phyloP scores from a whole-genome alignment of 2,888 invertebrate species.

The Dermolepida albohirtum region DNA sequence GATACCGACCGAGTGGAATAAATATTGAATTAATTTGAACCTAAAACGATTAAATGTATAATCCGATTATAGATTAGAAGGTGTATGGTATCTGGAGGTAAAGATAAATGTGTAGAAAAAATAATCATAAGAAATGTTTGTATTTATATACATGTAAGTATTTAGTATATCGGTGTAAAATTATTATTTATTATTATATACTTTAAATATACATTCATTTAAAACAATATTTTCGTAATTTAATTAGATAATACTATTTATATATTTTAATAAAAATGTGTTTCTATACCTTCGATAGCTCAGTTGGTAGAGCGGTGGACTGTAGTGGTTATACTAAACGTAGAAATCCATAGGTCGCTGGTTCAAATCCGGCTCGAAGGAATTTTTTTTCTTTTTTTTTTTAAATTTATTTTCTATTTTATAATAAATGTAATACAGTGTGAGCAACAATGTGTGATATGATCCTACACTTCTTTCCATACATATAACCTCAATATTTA shows the following conservation, averaged over 20 bases:
- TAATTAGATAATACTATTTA: not conserved
- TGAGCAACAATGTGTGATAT: too few species aligned
- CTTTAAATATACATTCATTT: too few species aligned
- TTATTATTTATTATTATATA: too few species aligned
- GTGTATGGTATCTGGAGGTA: conserved; percentile 1
- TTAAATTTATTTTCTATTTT: too few species aligned
- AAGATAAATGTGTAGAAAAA: too few species aligned
- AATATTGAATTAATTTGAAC: conserved; percentile 42
- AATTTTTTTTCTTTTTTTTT: conserved; percentile 54
- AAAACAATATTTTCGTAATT: not conserved
- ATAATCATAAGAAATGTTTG: too few species aligned
- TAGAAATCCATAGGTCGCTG: conserved; percentile 75
- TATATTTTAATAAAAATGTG: not conserved
- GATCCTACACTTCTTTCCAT: too few species aligned
- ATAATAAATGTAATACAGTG: too few species aligned
- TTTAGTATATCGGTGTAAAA: too few species aligned
- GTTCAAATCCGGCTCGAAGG: conserved; percentile 78
- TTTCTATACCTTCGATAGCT: conserved; percentile 58
- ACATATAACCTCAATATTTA: too few species aligned
- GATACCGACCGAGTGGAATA: conserved; percentile 42
- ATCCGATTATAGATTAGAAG: conserved; percentile 36
- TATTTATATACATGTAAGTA: too few species aligned
- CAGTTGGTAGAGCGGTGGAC: conserved; percentile 64
- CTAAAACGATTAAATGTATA: conserved; percentile 39
- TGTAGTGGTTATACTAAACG: conserved; percentile 51